A percentile compares a stretch with the other conserved stretches of the same genome.
phyloP scores from a whole-genome alignment of 2,888 invertebrate genomes.

The Drosophila parthenogenetica region DNA sequence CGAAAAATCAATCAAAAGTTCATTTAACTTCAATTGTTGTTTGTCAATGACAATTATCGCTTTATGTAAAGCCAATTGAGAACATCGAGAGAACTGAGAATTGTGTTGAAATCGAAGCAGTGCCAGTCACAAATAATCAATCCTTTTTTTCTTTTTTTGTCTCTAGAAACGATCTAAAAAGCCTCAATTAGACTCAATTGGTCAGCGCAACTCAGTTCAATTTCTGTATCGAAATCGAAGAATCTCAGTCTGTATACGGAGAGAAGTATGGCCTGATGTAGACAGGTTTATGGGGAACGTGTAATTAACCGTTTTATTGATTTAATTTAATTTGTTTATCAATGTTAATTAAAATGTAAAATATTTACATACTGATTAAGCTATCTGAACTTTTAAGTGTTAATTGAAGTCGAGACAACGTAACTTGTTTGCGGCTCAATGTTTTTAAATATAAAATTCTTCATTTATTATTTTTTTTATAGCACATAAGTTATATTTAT shows the following conservation, averaged over 20 bases:
- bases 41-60: conserved; percentile 35
- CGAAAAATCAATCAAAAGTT: conserved; percentile 30
- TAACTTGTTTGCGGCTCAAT: not conserved
- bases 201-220: conserved; percentile 36
- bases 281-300: conserved; percentile 9
- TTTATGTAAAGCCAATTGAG: conserved; percentile 49
- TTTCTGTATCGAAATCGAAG: not conserved
- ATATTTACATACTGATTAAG: conserved; percentile 3
- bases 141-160: conserved; percentile 8
- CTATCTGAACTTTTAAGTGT: conserved; percentile 16
- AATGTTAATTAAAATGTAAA: conserved; percentile 15
- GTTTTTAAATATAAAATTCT: not conserved
- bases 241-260: conserved; percentile 11
- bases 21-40: conserved; percentile 50
- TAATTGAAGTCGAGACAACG: conserved; percentile 1
- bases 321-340: conserved; percentile 1
- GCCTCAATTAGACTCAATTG: conserved; percentile 68
- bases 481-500: no score
- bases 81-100: conserved; percentile 9
- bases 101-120: conserved; percentile 40
- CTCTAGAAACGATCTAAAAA: conserved; percentile 12
- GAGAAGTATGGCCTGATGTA: conserved; percentile 36
- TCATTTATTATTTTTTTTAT: no score
- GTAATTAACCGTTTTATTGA: conserved; percentile 32
- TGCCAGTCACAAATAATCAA: conserved; percentile 28